Evolutionary conservation across 2,113 vertebrate species (phyloP).

Genomic region (Macrotis lagotis): DNA sequence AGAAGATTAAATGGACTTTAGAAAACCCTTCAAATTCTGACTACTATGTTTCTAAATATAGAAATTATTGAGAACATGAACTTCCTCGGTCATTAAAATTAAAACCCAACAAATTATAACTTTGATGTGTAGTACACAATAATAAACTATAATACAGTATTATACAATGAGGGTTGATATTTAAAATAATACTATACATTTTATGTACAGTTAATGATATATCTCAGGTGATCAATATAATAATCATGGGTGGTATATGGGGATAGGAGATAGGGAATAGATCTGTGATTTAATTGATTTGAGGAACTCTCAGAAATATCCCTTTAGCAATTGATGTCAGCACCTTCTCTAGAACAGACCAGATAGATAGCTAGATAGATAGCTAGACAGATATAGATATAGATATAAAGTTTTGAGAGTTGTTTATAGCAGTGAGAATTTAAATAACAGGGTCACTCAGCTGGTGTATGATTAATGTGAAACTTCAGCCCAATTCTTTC

Average conservation of each 20-base stretch:
- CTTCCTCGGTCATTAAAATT: not conserved
- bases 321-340: not conserved
- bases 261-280: not conserved
- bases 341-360: not conserved
- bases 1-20: not conserved
- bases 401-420: not conserved
- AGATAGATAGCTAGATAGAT: not conserved
- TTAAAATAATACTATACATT: not conserved
- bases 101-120: constrained; percentile 1
- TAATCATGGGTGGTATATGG: not conserved
- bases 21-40: not conserved
- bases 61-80: not conserved
- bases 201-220: not conserved
- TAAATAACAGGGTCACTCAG: not conserved
- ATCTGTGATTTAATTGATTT: not conserved
- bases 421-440: not conserved
- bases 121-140: not conserved
- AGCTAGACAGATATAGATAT: not conserved
- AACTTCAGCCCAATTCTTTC: too few species aligned
- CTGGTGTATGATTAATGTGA: not conserved
- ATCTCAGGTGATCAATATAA: not conserved
- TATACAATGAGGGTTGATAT: not conserved
- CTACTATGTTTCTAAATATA: not conserved
- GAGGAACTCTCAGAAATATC: not conserved
- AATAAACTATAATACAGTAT: not conserved